A percentile compares a stretch with the other conserved stretches of the same genome.
phyloP scores from a whole-genome alignment of 2,888 invertebrate genomes.

The Drosophila neutralis region DNA sequence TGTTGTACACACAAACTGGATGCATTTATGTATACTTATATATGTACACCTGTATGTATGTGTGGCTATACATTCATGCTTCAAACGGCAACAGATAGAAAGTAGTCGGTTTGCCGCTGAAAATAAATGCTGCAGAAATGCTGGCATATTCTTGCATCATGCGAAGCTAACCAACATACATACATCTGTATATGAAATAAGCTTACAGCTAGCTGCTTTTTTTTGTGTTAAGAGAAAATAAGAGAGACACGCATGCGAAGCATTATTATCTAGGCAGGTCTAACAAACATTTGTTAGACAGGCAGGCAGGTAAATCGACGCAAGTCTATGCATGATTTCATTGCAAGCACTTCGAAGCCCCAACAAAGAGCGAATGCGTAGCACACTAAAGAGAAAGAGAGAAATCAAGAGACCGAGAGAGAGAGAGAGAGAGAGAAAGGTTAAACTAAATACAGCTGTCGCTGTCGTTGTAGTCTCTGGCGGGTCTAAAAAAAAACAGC shows the following conservation, averaged over 20 bases:
- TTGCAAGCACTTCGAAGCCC: conserved; percentile 12
- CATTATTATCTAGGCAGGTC: conserved; percentile 1
- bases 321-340: conserved; percentile 14
- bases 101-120: conserved; percentile 1
- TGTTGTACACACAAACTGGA: neutral
- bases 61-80: neutral
- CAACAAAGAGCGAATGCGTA: conserved; percentile 47
- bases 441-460: conserved; percentile 42
- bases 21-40: neutral
- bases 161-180: conserved; percentile 22
- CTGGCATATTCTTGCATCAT: conserved; percentile 64
- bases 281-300: conserved; percentile 16
- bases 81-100: neutral
- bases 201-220: neutral
- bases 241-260: conserved; percentile 13
- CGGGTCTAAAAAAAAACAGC: conserved; percentile 21
- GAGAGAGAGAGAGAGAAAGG: conserved; percentile 10
- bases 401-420: conserved; percentile 4
- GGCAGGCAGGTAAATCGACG: conserved; percentile 28
- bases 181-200: neutral
- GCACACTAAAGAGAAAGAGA: conserved; percentile 28
- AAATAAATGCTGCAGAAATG: conserved; percentile 53
- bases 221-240: conserved; percentile 3
- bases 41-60: neutral
- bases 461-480: conserved; percentile 7